These are phyloP conservation scores for Keiferia lycopersicella DNA, from an alignment of 2,888 invertebrate genomes.

Conservation along the genomic window DNA sequence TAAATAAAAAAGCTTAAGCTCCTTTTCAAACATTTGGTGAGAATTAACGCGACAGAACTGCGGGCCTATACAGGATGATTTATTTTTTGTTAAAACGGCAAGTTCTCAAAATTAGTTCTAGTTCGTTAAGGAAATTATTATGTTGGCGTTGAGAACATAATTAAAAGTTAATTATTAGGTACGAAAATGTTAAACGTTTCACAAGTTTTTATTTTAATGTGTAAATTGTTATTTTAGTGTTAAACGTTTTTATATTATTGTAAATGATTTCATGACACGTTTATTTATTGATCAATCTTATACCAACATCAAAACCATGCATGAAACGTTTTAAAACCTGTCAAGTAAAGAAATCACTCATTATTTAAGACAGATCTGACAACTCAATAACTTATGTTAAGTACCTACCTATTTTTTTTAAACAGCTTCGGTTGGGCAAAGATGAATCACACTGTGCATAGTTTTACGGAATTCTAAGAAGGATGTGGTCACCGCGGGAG, in stretches of 20 bases:
- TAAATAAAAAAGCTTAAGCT: constrained; percentile 43
- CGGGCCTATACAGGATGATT: constrained; percentile 51
- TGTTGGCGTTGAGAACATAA: background rate
- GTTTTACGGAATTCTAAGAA: constrained; percentile 54
- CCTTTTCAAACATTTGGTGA: constrained; percentile 51
- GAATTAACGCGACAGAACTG: constrained; percentile 54
- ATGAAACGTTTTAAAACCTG: constrained; percentile 15
- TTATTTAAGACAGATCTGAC: constrained; percentile 34
- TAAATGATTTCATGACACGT: background rate
- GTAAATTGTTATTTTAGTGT: background rate
- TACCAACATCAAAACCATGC: background rate
- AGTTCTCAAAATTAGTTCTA: constrained; percentile 12
- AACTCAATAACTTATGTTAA: constrained; percentile 42
- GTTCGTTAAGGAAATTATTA: constrained; percentile 11
- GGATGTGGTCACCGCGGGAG: constrained; percentile 58
- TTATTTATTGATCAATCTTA: background rate
- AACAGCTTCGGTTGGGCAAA: constrained; percentile 19
- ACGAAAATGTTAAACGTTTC: background rate
- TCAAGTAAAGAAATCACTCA: constrained; percentile 28
- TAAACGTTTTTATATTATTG: constrained; percentile 1
- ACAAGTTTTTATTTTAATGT: background rate
- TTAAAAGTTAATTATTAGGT: constrained; percentile 9
- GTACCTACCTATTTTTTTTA: constrained; percentile 21
- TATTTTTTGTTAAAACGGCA: constrained; percentile 37
- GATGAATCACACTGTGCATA: constrained; percentile 46